Base-by-base conservation (phyloP, 2,113 vertebrate genomes). In the Dolichotis patagonum region DNA sequence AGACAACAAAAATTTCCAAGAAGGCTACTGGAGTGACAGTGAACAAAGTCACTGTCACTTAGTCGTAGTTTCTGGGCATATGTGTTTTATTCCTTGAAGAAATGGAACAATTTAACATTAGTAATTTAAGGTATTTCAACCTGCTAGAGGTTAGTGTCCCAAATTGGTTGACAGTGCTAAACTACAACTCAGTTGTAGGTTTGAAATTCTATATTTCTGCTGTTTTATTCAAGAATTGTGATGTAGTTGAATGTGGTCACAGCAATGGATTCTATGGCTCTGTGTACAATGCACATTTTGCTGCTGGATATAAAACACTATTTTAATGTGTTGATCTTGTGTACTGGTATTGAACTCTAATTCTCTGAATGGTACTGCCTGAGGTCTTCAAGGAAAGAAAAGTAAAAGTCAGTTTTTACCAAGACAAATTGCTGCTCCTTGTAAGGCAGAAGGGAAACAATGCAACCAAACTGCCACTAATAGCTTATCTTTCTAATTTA, bases 241-340 rank as follows among this genome's bases (percentile, higher is more conserved):
- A 10, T 14, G 22, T 11, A 49, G 17, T n/a, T 13, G 4, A 17
- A 13, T 56, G 1, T 22, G 1, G 1, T 69, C 16, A 24, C 26
- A 65, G 41, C 9, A 85, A 54, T 46, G 4, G 6, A 43, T 67
- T 30, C 38, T 6, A 58, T n/a, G 41, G 22, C 12, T 32, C 3
- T 35, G 11, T 54, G 41, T 32, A 14, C 30, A 71, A 8, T 24
- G 46, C 12, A 41, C 10, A 80, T 20, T 75, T 75, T 96, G 8
- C 49, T 85, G n/a, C n/a, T 67, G 81, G 60, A 16, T 35, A 26
- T 17, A 60, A 91, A 26, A 28, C 16, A 56, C 41, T 85, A 24
- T 62, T 88, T 75, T 88, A 73, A n/a, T 56, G 49, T 71, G 41
- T 78, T 43, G 7, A 90, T 83, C 56, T n/a, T 58, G 28, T 35